Evolutionary conservation across 2,113 vertebrate genomes (phyloP).

Genomic region (Machaerirhynchus nigripectus): DNA sequence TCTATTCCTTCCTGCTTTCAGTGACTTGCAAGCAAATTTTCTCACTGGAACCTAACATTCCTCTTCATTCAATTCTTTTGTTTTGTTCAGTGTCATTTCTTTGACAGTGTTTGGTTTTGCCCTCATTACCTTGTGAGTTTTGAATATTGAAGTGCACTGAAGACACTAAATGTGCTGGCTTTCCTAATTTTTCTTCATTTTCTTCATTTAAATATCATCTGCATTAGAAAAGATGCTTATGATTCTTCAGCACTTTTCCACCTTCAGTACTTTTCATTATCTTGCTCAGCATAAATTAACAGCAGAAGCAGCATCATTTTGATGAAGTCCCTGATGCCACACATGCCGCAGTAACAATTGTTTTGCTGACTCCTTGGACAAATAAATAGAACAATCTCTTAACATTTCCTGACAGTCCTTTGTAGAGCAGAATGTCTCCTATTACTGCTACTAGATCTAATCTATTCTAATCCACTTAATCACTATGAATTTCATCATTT

Average conservation of each 20-base stretch:
- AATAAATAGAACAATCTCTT: neutral
- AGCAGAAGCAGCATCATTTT: conserved; percentile 9
- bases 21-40: neutral
- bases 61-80: neutral
- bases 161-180: neutral
- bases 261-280: conserved; percentile 2
- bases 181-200: neutral
- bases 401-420: neutral
- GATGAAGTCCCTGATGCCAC: neutral
- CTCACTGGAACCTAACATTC: neutral
- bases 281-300: conserved; percentile 42
- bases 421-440: neutral
- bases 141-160: neutral
- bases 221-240: neutral
- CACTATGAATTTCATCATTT: neutral
- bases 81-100: neutral
- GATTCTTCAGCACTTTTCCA: conserved; percentile 22
- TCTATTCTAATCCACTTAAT: neutral
- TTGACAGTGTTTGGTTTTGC: neutral
- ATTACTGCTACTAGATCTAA: neutral
- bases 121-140: neutral
- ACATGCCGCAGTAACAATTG: neutral
- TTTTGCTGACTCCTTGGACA: conserved; percentile 5
- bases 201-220: conserved; percentile 21
- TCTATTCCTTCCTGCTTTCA: neutral